Base-by-base conservation (phyloP, 2,888 invertebrate genomes). In the Didymodactylos carnosus region DNA sequence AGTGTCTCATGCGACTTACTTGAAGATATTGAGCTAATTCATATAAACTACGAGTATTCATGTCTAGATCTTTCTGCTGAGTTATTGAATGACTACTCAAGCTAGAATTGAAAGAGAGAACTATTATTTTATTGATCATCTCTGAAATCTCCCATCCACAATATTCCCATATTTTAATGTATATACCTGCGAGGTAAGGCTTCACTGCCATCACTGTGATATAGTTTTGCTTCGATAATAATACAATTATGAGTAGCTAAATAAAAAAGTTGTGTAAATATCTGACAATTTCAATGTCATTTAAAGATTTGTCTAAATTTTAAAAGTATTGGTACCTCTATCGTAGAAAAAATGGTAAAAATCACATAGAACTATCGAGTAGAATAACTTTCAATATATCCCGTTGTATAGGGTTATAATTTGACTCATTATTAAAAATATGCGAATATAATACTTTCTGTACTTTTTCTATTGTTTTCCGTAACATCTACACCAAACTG, bases 401-500 rank as follows among this genome's bases (percentile, higher is more conserved):
- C n/a, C n/a, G n/a, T n/a, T n/a, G n/a, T n/a, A n/a, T n/a, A n/a
- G n/a, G n/a, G n/a, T n/a, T n/a, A n/a, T n/a, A n/a, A n/a, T n/a
- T n/a, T n/a, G n/a, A n/a, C n/a, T n/a, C n/a, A n/a, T n/a, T 25
- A 7, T 14, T 5, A 29, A 13, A 27, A 43, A 6, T 5, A 51
- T 10, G n/a, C 1, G 11, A 49, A 49, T 25, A 25, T 35, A 7
- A n/a, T 62, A 62, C 62, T 62, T 84, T 93, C 92, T 77, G 90
- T 89, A 62, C 62, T 62, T 84, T 93, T 92, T 77, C 90, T 89
- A 76, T 92, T 90, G 86, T 93, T 95, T 85, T 99, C 98, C 80
- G 95, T 89, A 53, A 98, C 98, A 81, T 99, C 94, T 70, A 99
- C 97, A 75, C 98, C 98, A 84, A 99, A 97, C 86, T 99, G 97